Base-by-base conservation (phyloP, 53 echinoderm and acorn worm species). In the Apostichopus leukothele region DNA sequence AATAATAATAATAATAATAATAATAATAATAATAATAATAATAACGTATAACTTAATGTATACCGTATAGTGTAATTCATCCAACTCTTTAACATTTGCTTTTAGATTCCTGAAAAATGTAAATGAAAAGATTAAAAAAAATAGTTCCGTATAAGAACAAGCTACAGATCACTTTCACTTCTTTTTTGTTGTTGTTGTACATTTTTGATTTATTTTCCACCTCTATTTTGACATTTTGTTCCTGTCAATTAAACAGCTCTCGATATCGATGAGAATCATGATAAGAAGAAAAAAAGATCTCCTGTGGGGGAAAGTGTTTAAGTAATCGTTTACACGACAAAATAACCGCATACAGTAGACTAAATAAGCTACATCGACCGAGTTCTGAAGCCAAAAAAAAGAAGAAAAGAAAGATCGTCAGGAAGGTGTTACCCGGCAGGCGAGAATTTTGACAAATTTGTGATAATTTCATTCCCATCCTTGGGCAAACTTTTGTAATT, bases 401-500 rank as follows among this genome's bases (percentile, higher is more conserved):
- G 1, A 25, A 25, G 23, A 23, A 25, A 25, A 25, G 25, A 25
- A 25, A 25, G 9, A 76, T 13, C 50, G 23, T 20, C 63, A 39
- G 60, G 85, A 60, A 67, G 67, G 66, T 67, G 77, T 81, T 81
- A 55, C 81, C 81, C 81, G 66, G 66, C 63, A 85, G 85, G 85
- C 85, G 85, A 85, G 50, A 67, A 76, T 19, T 52, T 75, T 74
- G 88, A 87, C 88, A 87, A 87, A 87, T 87, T 87, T 87, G 75
- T 87, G 88, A 53, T 75, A 75, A 87, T 87, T 87, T 87, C 75
- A 85, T 85, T 85, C 66, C 50, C 63, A 67, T 63, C 85, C 85
- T 67, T 67, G 66, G 85, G 85, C 85, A 85, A 85, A 85, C 66
- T 85, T 39, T 85, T 85, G 85, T 85, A 85, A 85, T 85, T 61